Base-by-base conservation (phyloP, 2,113 vertebrate genomes). In the Sminthopsis crassicaudata region DNA sequence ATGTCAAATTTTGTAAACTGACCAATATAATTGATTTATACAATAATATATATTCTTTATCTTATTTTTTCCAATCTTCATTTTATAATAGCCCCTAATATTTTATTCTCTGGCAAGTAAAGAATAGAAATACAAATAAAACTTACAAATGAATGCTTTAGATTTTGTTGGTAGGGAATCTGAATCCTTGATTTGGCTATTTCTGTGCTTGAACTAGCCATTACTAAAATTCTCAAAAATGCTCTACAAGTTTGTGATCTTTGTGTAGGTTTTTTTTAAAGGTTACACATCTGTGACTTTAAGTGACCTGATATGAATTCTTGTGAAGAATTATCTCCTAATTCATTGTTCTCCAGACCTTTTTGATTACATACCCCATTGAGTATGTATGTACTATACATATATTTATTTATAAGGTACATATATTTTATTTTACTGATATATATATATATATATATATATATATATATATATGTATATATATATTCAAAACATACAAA, bases 21-120 rank as follows among this genome's bases (percentile, higher is more conserved):
- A 90, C 30, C 91, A 89, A 91, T 92, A 26, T 95, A 96, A 93
- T 50, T 92, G 5, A 51, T 23, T 95, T 90, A 50, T 19, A 53
- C 60, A 55, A 90, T 90, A 88, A 57, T 91, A 93, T 22, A 25
- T 89, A 53, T 53, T 2, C 26, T 4, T 57, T 51, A 90, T 89
- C n/a, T 91, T 9, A 67, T 9, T 84, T 55, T 54, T 55, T 52
- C 90, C 55, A 19, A 42, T 19, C 60, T 76, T 76, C 16, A 84
- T 42, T 84, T 84, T 42, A 84, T 16, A 84, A 42, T 84, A 42
- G 42, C 19, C n/a, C 36, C n/a, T 42, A 84, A 84, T 42, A 42
- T 23, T 84, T 84, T 42, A 84, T 84, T 84, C 19, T n/a, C 14
- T 42, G 23, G 19, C 2, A 19, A 16, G 67, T 42, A 84, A 19